These are phyloP conservation scores for Aphidius colemani DNA, from an alignment of 2,888 invertebrate species.

Conservation along the genomic window DNA sequence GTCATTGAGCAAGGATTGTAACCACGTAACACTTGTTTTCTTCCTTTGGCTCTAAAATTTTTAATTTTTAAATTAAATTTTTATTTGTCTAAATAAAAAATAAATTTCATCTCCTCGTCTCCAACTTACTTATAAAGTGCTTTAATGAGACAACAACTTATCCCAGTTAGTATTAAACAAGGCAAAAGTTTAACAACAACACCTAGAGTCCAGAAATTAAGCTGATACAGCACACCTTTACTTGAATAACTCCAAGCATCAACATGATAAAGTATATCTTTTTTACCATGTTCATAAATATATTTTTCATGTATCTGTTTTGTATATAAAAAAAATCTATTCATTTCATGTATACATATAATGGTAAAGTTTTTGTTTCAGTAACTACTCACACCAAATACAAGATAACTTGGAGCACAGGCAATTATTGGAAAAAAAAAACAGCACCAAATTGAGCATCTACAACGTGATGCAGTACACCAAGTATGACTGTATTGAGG, in stretches of 20 bases:
- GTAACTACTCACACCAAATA: too few species aligned
- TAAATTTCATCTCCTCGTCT: too few species aligned
- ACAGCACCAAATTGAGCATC: conserved; percentile 74
- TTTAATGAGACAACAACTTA: conserved; percentile 72
- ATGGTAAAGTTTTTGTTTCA: too few species aligned
- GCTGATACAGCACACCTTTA: conserved; percentile 65
- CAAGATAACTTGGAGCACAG: conserved; percentile 83
- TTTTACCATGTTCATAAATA: conserved; percentile 40
- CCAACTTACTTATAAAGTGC: conserved; percentile 67
- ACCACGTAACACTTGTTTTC: conserved; percentile 72
- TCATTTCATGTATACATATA: too few species aligned
- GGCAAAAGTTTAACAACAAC: conserved; percentile 81
- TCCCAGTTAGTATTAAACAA: conserved; percentile 76
- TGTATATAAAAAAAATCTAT: too few species aligned
- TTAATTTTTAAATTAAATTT: too few species aligned
- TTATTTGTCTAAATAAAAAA: too few species aligned
- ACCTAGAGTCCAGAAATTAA: conserved; percentile 82
- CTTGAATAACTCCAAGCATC: conserved; percentile 62
- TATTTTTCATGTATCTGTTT: conserved; percentile 45
- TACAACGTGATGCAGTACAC: conserved; percentile 79
- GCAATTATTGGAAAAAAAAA: conserved; percentile 78
- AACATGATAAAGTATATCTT: conserved; percentile 50
- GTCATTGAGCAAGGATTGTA: conserved; percentile 64
- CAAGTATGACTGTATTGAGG: conserved; percentile 76
- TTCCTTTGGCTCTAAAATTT: conserved; percentile 74